A percentile compares a stretch with the other conserved stretches of the same genome.
phyloP scores from a whole-genome alignment of 2,888 invertebrate species.

The Endomychus coccineus region DNA sequence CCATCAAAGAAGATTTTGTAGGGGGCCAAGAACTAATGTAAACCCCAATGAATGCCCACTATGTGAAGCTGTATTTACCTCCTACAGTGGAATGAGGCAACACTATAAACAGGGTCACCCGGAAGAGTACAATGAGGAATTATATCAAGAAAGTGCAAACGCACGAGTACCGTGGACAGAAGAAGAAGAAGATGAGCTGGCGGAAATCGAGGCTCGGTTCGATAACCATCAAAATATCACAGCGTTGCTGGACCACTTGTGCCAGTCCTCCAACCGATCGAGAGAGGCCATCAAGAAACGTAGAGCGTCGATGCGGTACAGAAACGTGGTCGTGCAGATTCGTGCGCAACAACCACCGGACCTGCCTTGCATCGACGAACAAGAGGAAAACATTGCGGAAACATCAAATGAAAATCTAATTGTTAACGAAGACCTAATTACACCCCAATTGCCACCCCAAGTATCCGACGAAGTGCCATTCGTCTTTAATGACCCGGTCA shows the following conservation, averaged over 20 bases:
- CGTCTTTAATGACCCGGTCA: not conserved
- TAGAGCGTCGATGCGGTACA: not conserved
- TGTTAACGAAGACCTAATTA: not conserved
- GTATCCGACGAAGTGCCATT: not conserved
- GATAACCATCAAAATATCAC: not conserved
- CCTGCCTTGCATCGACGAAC: too few species aligned
- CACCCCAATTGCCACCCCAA: not conserved
- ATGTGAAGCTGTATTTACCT: not conserved
- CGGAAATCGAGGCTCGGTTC: not conserved
- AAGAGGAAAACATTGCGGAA: not conserved
- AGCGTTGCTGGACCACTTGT: too few species aligned
- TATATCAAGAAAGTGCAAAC: not conserved
- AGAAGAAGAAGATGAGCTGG: not conserved
- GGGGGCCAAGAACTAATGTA: not conserved
- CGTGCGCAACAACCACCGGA: too few species aligned
- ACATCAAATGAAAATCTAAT: not conserved
- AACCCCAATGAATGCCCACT: not conserved
- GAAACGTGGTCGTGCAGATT: not conserved
- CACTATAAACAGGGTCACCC: not conserved
- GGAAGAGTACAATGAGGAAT: not conserved
- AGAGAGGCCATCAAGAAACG: constrained; percentile 1
- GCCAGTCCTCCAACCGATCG: not conserved
- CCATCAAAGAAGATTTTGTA: not conserved
- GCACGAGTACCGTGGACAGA: not conserved
- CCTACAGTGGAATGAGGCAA: not conserved